Evolutionary conservation across 2,113 vertebrate species (phyloP).

Genomic region (Calidris pugnax): DNA sequence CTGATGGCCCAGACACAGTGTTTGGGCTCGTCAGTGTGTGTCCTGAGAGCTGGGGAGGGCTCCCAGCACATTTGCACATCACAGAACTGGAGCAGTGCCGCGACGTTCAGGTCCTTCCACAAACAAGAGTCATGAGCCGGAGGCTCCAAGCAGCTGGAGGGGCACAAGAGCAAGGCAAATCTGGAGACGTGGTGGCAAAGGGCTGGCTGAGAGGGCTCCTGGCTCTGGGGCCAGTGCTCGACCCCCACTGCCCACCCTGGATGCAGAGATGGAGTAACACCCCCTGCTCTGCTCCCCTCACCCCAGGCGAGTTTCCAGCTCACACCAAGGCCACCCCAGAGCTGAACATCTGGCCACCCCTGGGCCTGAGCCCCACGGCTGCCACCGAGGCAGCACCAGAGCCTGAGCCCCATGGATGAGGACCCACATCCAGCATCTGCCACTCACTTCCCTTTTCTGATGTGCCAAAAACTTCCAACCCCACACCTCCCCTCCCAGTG

Average conservation of each 20-base stretch:
- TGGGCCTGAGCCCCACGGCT: background rate
- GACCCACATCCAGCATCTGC: accelerated
- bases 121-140: accelerated
- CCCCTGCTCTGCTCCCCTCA: accelerated
- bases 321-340: background rate
- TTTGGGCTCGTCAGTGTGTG: background rate
- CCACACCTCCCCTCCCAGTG: no score
- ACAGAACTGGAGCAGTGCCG: background rate
- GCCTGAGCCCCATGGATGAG: background rate
- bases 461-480: background rate
- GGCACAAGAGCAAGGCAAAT: accelerated
- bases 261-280: accelerated
- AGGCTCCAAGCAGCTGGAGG: background rate
- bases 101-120: background rate
- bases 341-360: background rate
- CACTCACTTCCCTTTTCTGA: background rate
- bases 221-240: background rate
- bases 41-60: background rate
- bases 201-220: accelerated
- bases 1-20: background rate
- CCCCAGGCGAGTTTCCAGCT: accelerated
- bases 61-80: background rate
- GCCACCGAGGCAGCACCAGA: background rate
- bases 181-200: background rate
- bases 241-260: accelerated